phyloP scores from a whole-genome alignment of 37 sponge, comb jelly and placozoan species.

The Ephydatia muelleri region DNA sequence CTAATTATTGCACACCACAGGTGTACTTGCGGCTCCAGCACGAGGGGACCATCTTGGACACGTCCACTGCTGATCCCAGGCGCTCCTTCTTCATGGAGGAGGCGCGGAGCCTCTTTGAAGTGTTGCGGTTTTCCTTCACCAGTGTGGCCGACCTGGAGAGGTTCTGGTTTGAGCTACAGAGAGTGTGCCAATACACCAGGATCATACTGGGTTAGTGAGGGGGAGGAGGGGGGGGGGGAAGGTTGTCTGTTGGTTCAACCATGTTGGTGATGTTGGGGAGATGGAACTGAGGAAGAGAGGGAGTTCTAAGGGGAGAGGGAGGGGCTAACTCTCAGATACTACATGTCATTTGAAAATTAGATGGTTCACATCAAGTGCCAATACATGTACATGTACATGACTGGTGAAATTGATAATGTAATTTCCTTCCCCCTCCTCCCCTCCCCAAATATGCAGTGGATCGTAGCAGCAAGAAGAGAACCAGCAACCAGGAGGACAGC shows the following conservation, averaged over 20 bases:
- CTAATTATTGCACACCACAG: too few relatives aligned
- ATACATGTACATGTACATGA: not conserved
- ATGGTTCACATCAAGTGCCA: not conserved
- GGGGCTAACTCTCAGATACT: not conserved
- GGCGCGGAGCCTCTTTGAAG: constrained; percentile 31
- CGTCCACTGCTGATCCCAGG: constrained; percentile 26
- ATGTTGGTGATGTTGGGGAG: not conserved
- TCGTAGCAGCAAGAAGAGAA: too few relatives aligned
- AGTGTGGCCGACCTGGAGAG: constrained; percentile 27
- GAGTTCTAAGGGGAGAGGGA: not conserved
- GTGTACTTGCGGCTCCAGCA: too few relatives aligned
- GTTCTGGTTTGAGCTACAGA: constrained; percentile 67
- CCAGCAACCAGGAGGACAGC: too few relatives aligned
- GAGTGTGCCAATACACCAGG: constrained; percentile 46
- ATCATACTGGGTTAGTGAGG: constrained; percentile 44
- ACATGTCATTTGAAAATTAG: not conserved
- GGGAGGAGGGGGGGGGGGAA: not conserved
- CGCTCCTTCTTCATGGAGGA: constrained; percentile 61
- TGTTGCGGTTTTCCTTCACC: not conserved
- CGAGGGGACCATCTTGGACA: constrained; percentile 62
- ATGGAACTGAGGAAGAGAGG: not conserved
- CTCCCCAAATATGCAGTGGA: too few relatives aligned
- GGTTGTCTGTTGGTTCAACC: not conserved
- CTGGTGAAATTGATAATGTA: too few relatives aligned
- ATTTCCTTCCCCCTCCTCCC: too few relatives aligned